These are phyloP conservation scores for Embiotoca jacksoni DNA, from an alignment of 2,113 vertebrate species.

Conservation along the genomic window DNA sequence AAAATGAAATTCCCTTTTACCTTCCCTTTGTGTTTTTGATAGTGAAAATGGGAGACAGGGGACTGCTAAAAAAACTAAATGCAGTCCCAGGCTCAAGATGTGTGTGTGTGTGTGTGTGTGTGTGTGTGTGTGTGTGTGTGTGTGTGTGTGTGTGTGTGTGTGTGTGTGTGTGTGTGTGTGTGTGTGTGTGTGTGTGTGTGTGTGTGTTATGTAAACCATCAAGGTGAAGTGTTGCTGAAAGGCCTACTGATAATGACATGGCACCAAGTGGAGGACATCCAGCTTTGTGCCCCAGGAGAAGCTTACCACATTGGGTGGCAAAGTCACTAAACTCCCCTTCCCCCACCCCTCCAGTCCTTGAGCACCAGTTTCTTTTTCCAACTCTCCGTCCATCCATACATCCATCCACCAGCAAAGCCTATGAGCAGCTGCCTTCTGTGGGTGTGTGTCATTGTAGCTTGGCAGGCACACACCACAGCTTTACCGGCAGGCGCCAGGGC, in stretches of 20 bases:
- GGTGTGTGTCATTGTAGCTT: slow-evolving; percentile 75
- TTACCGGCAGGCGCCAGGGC: slow-evolving; percentile 73
- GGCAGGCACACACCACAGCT: slow-evolving; percentile 67
- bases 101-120: slow-evolving; percentile 22
- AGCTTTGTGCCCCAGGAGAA: slow-evolving; percentile 47
- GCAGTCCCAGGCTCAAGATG: slow-evolving; percentile 17
- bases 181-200: slow-evolving; percentile 4
- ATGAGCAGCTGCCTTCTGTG: slow-evolving; percentile 72
- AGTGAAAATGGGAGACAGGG: neutral
- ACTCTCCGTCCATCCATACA: slow-evolving; percentile 45
- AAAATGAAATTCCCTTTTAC: neutral
- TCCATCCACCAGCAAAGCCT: slow-evolving; percentile 67
- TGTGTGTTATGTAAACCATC: slow-evolving; percentile 35
- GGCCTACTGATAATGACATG: slow-evolving; percentile 36
- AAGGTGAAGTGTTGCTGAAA: slow-evolving; percentile 48
- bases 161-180: slow-evolving; percentile 22
- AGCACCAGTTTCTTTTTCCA: slow-evolving; percentile 54
- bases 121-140: slow-evolving; percentile 22
- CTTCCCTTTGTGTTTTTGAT: slow-evolving; percentile 4
- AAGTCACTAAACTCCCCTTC: slow-evolving; percentile 64
- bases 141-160: slow-evolving; percentile 22
- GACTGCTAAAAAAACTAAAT: slow-evolving; percentile 18
- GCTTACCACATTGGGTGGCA: slow-evolving; percentile 64
- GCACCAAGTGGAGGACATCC: slow-evolving; percentile 48
- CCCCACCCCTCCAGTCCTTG: slow-evolving; percentile 35